Percentiles rank a stretch among this genome's conserved stretches.
phyloP scores from a whole-genome alignment of 1,140 invertebrate genomes.

The Thaumetopoea pityocampa region DNA sequence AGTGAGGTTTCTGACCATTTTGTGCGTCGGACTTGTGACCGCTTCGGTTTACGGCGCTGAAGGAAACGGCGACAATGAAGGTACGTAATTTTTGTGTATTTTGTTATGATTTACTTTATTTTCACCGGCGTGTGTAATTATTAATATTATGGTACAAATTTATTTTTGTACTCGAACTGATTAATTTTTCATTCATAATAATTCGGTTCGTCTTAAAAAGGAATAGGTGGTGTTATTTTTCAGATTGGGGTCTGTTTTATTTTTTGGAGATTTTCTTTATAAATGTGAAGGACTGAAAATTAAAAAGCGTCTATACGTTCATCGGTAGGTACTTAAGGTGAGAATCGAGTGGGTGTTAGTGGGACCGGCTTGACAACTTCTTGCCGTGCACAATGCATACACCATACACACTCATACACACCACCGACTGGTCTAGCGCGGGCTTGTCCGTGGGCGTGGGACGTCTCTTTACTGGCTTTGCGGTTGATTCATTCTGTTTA shows the following conservation, averaged over 20 bases:
- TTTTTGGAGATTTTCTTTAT: constrained; percentile 1
- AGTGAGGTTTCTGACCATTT: constrained; percentile 67
- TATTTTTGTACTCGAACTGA: constrained; percentile 10
- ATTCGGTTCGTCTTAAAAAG: constrained; percentile 13
- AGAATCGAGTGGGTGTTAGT: constrained; percentile 29
- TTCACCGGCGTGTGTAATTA: constrained; percentile 11
- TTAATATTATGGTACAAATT: constrained; percentile 14
- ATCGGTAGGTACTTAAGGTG: constrained; percentile 9
- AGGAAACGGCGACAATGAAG: constrained; percentile 72
- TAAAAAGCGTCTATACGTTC: constrained; percentile 6
- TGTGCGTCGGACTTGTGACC: constrained; percentile 68
- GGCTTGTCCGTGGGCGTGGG: constrained; percentile 1
- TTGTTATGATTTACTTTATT: constrained; percentile 24
- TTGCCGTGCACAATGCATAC: constrained; percentile 26
- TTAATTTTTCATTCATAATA: constrained; percentile 16
- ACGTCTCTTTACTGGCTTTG: constrained; percentile 19
- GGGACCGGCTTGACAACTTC: constrained; percentile 40
- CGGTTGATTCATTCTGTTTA: constrained; percentile 30
- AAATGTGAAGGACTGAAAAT: constrained; percentile 6
- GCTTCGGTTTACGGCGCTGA: constrained; percentile 56
- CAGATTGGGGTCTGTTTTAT: constrained; percentile 9
- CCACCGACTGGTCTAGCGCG: neutral
- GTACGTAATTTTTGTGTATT: constrained; percentile 44
- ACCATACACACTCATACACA: constrained; percentile 22
- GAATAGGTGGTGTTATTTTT: constrained; percentile 12